Evolutionary conservation across 2,888 invertebrate species (phyloP).

Genomic region (Acronicta leporina): DNA sequence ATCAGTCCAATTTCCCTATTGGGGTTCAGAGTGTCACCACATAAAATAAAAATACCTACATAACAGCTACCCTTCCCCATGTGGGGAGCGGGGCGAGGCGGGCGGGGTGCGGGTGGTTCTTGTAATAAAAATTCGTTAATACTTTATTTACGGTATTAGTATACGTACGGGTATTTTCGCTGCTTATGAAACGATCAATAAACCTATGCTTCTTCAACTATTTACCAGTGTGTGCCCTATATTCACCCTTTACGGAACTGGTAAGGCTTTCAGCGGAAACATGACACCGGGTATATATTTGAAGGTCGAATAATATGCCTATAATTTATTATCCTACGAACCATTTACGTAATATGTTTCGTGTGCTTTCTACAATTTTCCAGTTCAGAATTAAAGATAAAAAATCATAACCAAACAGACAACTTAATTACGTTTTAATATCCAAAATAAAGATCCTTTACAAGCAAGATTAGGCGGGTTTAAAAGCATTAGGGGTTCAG

Average conservation of each 20-base stretch:
- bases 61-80: constrained; percentile 74
- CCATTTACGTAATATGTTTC: constrained; percentile 15
- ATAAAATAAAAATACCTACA: constrained; percentile 86
- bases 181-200: constrained; percentile 50
- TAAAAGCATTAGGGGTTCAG: constrained; percentile 79
- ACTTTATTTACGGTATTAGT: constrained; percentile 78
- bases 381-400: constrained; percentile 11
- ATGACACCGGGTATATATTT: constrained; percentile 34
- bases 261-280: constrained; percentile 41
- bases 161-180: constrained; percentile 54
- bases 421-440: constrained; percentile 63
- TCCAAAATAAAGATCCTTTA: constrained; percentile 77
- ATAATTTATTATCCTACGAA: constrained; percentile 34
- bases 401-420: constrained; percentile 32
- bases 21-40: constrained; percentile 83
- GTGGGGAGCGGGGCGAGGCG: constrained; percentile 9
- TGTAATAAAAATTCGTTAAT: constrained; percentile 84
- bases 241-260: constrained; percentile 37
- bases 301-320: constrained; percentile 31
- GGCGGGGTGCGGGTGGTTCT: constrained; percentile 58
- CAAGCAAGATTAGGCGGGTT: constrained; percentile 76
- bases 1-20: constrained; percentile 88
- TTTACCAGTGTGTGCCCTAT: constrained; percentile 38
- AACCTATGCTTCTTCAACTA: constrained; percentile 48
- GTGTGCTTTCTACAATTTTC: background rate